Base-by-base conservation (phyloP, 2,113 vertebrate genomes). In the Psilopogon haemacephalus region DNA sequence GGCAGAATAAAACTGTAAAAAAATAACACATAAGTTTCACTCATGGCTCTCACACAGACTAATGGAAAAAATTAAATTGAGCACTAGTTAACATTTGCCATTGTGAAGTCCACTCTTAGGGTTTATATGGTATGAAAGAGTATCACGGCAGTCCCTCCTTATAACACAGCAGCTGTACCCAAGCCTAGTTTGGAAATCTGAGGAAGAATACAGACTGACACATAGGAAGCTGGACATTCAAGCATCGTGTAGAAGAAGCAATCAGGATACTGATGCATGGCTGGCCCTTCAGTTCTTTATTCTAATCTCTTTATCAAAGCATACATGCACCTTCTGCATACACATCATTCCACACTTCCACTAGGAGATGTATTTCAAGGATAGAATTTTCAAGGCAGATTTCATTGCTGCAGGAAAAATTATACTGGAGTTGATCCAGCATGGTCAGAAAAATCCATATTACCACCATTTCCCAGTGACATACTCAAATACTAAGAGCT, bases 341-440 rank as follows among this genome's bases (percentile, higher is more conserved):
- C 32, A 55, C 48, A 67, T 20, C 62, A 46, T 21, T 79, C 54
- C 62, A 64, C 23, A 6, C 3, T 89, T 50, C 48, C 86, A 86
- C 11, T n/a, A 64, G 37, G 32, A 77, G 59, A 54, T 24, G 30
- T 18, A 23, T 92, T 87, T 28, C 73, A 59, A 82, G 74, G 70
- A 82, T 59, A 84, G 73, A 73, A 60, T 48, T 91, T 79, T 92
- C 40, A 79, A 84, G 73, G 81, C 80, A 93, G 74, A 85, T 87
- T 89, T 95, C 84, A 90, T 78, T 74, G 58, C 62, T 4, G 16
- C 59, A 76, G 89, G 84, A 89, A 56, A 92, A 92, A 72, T 38
- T 44, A 76, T 54, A 52, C 74, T 92, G 84, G 89, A 91, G 58
- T 18, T 46, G 63, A 40, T 86, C 69, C 80, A 92, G 3, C 21